phyloP scores from a whole-genome alignment of 2,888 invertebrate species.

The Chaitophorus viminalis region DNA sequence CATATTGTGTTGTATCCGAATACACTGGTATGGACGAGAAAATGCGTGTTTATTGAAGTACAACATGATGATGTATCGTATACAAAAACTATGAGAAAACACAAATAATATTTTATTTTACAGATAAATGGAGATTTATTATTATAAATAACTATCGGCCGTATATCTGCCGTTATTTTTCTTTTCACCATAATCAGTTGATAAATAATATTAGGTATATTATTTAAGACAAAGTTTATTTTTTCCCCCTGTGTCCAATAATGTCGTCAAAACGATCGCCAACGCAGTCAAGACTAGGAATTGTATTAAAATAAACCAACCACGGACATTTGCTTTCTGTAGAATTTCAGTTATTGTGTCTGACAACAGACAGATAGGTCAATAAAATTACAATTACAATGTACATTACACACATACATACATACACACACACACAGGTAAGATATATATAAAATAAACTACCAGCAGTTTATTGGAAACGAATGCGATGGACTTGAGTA shows the following conservation, averaged over 20 bases:
- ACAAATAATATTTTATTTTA: too few relatives aligned
- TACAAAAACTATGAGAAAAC: too few relatives aligned
- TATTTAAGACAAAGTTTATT: not conserved
- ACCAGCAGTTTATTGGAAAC: not conserved
- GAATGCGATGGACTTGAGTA: not conserved
- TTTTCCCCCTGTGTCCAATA: not conserved
- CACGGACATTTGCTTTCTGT: not conserved
- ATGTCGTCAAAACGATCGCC: not conserved
- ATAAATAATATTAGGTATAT: not conserved
- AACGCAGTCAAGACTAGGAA: not conserved
- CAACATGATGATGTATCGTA: too few relatives aligned
- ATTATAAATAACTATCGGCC: not conserved
- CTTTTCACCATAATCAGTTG: not conserved
- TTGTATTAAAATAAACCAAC: conserved; percentile 36
- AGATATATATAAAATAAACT: not conserved
- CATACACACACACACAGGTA: not conserved
- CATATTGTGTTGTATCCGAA: too few relatives aligned
- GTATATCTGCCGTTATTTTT: not conserved
- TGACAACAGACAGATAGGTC: conserved; percentile 12
- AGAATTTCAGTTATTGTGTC: not conserved
- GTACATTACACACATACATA: not conserved
- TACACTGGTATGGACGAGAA: too few relatives aligned
- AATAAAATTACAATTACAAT: conserved; percentile 37
- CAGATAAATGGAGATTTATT: too few relatives aligned
- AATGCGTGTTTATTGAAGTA: too few relatives aligned